A percentile compares a stretch with the other conserved stretches of the same genome.
phyloP scores from a whole-genome alignment of 2,113 vertebrate species.

The Bungarus multicinctus region DNA sequence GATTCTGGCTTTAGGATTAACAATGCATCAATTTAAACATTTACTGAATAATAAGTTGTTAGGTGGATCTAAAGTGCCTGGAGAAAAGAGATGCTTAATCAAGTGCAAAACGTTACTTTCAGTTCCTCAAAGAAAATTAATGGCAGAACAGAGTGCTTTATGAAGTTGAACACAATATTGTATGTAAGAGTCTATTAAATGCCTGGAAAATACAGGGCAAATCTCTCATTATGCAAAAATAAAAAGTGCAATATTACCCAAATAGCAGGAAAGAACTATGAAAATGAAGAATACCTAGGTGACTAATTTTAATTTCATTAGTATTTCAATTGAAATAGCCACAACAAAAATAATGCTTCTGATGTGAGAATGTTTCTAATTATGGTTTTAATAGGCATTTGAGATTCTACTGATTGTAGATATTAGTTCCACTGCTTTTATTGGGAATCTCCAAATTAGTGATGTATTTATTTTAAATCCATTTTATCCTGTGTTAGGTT shows the following conservation, averaged over 20 bases:
- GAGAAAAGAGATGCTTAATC: slow-evolving; percentile 72
- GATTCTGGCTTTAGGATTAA: slow-evolving; percentile 41
- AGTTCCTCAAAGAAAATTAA: slow-evolving; percentile 71
- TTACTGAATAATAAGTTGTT: slow-evolving; percentile 56
- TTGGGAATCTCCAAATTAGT: not conserved
- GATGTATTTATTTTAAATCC: not conserved
- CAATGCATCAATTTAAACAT: slow-evolving; percentile 49
- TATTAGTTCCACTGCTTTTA: not conserved
- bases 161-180: slow-evolving; percentile 69
- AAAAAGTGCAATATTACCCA: slow-evolving; percentile 54
- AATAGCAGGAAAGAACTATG: slow-evolving; percentile 55
- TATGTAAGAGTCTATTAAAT: slow-evolving; percentile 52
- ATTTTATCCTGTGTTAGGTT: not conserved
- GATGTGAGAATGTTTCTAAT: not conserved
- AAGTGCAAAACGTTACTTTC: slow-evolving; percentile 75
- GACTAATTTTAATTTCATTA: slow-evolving; percentile 19
- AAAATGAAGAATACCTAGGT: slow-evolving; percentile 45
- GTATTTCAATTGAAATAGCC: slow-evolving; percentile 56
- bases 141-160: slow-evolving; percentile 66
- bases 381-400: slow-evolving; percentile 34
- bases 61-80: slow-evolving; percentile 56
- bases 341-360: slow-evolving; percentile 34
- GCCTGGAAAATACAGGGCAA: slow-evolving; percentile 60
- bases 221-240: slow-evolving; percentile 64
- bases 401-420: slow-evolving; percentile 17